Evolutionary conservation across 2,113 vertebrate species (phyloP).

Genomic region (Andinoacara biseriatus): DNA sequence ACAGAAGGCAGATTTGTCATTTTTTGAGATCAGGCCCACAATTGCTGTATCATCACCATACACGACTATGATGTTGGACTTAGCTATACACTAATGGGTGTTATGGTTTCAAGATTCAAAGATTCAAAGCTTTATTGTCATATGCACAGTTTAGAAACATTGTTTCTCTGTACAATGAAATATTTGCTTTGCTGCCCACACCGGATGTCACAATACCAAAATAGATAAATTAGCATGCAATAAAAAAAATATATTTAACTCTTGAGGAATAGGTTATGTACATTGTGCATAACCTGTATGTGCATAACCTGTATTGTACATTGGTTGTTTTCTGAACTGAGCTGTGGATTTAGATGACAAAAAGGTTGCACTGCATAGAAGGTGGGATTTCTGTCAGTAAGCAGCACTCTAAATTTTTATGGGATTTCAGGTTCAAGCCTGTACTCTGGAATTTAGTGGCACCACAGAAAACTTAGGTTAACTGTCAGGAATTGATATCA

Average conservation of each 20-base stretch:
- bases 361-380: neutral
- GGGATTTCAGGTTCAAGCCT: neutral
- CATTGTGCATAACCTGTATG: too few relatives aligned
- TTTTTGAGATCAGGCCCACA: neutral
- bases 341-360: neutral
- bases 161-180: too few relatives aligned
- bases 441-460: neutral
- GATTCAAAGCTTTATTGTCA: too few relatives aligned
- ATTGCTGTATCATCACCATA: neutral
- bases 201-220: too few relatives aligned
- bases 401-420: accelerated
- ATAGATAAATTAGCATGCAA: too few relatives aligned
- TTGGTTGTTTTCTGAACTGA: accelerated
- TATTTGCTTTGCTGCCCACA: too few relatives aligned
- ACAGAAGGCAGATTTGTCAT: neutral
- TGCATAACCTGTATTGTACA: too few relatives aligned
- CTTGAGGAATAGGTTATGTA: too few relatives aligned
- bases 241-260: too few relatives aligned
- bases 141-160: too few relatives aligned
- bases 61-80: neutral
- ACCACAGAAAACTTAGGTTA: neutral
- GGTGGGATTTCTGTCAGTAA: neutral
- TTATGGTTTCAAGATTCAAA: too few relatives aligned
- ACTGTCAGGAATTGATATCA: too few relatives aligned
- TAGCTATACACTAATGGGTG: neutral